Evolutionary conservation across 2,888 invertebrate species (phyloP), one percentile per base, ranked within the genome.

Genomic region (Heliothis peltigera): DNA sequence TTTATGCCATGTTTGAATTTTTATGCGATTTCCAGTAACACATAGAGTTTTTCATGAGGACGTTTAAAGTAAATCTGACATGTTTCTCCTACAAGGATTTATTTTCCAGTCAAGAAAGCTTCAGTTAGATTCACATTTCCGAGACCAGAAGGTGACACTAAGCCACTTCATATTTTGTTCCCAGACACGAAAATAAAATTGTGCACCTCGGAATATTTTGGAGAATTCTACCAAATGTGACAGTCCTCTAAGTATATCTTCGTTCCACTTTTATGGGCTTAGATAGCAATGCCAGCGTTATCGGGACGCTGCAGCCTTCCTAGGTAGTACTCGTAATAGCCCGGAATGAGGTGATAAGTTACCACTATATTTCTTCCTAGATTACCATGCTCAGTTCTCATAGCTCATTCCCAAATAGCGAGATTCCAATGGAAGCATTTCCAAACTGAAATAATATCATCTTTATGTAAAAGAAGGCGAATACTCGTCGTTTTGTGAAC

Each of bases 381-480:
- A 69, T 74, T 74, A 68, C 53, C 19, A 49, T 58, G 69, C 47
- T 19, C 28, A 25, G 43, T 12, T 17, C 18, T 18, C 35, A 39
- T 62, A 48, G 28, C 56, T 62, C 70, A 62, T 69, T 61, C 32
- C n/a, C 7, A 55, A 69, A 68, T 49, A 42, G 44, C 63, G 47
- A 47, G 61, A 56, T 60, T 79, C 52, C 49, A 56, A 64, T 75
- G 55, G 35, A 42, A 76, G 49, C 43, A 43, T 71, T 67, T 48
- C 43, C 12, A n/a, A 77, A 55, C 43, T 64, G 42, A 61, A 72
- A 68, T 62, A 77, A 77, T 76, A 76, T 75, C 65, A 76, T 79
- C 66, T 76, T 64, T 66, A 75, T 57, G 71, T 51, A 75, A 71
- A 75, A 39, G 56, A 75, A 43, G 46, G 28, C 52, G 49, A 60